phyloP scores from a whole-genome alignment of 2,888 invertebrate species.

The Clitarchus hookeri region DNA sequence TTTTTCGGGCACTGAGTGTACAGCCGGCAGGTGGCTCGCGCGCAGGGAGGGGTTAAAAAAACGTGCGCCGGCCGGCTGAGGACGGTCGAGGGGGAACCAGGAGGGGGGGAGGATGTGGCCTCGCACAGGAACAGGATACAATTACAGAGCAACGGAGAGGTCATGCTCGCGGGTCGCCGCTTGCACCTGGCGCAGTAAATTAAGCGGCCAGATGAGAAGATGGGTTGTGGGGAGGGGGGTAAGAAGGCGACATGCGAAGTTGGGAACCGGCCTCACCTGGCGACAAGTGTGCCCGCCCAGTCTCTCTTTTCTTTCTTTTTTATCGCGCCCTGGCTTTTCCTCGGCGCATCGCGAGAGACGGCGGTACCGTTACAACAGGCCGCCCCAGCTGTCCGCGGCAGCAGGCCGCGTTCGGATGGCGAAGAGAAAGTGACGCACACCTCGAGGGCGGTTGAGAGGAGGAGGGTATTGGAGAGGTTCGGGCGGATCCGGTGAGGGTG shows the following conservation, averaged over 20 bases:
- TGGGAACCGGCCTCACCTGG: neutral
- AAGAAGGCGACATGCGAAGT: neutral
- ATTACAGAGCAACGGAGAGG: slow-evolving; percentile 2
- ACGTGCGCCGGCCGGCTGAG: neutral
- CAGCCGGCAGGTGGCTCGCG: neutral
- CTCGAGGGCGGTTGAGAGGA: too few species aligned
- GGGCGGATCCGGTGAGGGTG: too few species aligned
- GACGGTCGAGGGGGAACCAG: too few species aligned
- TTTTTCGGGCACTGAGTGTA: too few species aligned
- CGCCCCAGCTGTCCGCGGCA: neutral
- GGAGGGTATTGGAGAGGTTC: too few species aligned
- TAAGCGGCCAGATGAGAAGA: neutral
- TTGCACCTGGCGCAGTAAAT: slow-evolving; percentile 7
- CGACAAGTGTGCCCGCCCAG: neutral
- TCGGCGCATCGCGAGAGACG: too few species aligned
- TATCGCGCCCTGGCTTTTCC: neutral
- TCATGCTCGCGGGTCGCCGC: neutral
- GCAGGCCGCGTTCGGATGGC: neutral
- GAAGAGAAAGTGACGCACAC: neutral
- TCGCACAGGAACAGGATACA: neutral
- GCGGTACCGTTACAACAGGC: neutral
- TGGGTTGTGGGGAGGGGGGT: too few species aligned
- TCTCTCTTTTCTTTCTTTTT: too few species aligned
- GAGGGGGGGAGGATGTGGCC: neutral
- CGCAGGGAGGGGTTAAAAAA: neutral